Evolutionary conservation across 2,113 vertebrate species (phyloP).

Genomic region (Brachyhypopomus occidentalis): DNA sequence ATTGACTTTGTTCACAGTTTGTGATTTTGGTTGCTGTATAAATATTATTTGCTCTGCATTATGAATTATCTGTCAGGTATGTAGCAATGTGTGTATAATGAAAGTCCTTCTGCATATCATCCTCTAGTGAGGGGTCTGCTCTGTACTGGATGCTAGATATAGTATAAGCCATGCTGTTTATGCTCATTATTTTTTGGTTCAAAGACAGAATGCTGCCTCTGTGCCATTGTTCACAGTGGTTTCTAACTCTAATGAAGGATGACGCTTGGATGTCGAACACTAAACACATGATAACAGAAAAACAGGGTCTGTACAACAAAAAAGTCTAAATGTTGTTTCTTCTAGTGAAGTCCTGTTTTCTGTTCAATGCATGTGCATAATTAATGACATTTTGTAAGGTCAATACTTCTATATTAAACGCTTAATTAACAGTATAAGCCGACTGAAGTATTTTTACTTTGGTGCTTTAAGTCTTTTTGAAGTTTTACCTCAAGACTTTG

Average conservation of each 20-base stretch:
- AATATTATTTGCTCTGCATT: no score
- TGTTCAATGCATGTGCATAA: neutral
- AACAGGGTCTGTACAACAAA: neutral
- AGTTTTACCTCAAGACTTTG: neutral
- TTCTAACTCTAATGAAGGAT: constrained; percentile 31
- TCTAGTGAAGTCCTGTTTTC: neutral
- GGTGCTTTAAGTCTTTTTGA: neutral
- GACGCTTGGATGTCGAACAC: constrained; percentile 8
- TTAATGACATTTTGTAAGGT: constrained; percentile 6
- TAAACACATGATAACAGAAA: constrained; percentile 34
- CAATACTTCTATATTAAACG: neutral
- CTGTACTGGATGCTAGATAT: neutral
- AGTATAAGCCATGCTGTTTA: constrained; percentile 17
- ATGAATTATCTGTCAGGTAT: neutral
- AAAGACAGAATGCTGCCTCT: constrained; percentile 14
- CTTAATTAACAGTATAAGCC: neutral
- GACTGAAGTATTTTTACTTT: neutral
- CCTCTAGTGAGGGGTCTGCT: neutral
- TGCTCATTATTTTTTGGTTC: constrained; percentile 49
- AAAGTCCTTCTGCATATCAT: neutral
- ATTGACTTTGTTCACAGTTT: constrained; percentile 1
- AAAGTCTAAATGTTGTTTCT: constrained; percentile 6
- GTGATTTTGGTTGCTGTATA: neutral
- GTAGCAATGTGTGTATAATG: neutral
- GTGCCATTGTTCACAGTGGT: constrained; percentile 37